A percentile compares a stretch with the other conserved stretches of the same genome.
These are phyloP conservation scores for Hybognathus amarus DNA, from an alignment of 2,797 vertebrate genomes.

Conservation along the genomic window DNA sequence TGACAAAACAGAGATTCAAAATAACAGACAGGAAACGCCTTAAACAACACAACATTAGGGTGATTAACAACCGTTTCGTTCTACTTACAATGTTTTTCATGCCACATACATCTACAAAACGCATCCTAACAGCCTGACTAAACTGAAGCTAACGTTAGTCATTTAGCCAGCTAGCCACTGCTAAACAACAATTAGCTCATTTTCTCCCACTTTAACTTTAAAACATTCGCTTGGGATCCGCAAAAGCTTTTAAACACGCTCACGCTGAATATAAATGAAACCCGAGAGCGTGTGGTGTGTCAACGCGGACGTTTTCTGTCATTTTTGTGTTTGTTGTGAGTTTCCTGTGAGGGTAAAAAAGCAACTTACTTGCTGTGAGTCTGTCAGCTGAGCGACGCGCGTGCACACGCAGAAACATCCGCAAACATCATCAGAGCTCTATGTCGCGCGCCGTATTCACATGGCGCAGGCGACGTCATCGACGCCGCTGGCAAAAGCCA, in stretches of 20 bases:
- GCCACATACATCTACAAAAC: neutral
- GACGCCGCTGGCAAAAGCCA: neutral
- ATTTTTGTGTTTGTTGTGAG: constrained; percentile 22
- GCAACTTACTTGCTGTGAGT: constrained; percentile 75
- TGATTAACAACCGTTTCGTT: neutral
- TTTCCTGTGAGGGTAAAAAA: constrained; percentile 17
- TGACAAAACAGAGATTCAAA: neutral
- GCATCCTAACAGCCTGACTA: neutral
- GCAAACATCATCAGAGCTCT: constrained; percentile 47
- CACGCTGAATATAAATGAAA: neutral
- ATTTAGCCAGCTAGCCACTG: constrained; percentile 44
- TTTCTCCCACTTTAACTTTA: constrained; percentile 14
- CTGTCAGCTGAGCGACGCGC: constrained; percentile 70
- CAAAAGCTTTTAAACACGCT: neutral
- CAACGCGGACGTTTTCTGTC: neutral
- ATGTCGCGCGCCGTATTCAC: constrained; percentile 48
- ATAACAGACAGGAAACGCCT: constrained; percentile 23
- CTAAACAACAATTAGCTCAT: constrained; percentile 43
- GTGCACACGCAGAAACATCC: constrained; percentile 50
- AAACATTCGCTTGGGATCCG: neutral
- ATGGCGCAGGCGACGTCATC: constrained; percentile 44
- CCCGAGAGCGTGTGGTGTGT: neutral
- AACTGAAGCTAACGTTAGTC: constrained; percentile 23
- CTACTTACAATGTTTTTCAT: neutral
- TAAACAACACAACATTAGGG: neutral